Conservation (phyloP, 2,888 invertebrate species). For the Cyclophora albipunctata region DNA sequence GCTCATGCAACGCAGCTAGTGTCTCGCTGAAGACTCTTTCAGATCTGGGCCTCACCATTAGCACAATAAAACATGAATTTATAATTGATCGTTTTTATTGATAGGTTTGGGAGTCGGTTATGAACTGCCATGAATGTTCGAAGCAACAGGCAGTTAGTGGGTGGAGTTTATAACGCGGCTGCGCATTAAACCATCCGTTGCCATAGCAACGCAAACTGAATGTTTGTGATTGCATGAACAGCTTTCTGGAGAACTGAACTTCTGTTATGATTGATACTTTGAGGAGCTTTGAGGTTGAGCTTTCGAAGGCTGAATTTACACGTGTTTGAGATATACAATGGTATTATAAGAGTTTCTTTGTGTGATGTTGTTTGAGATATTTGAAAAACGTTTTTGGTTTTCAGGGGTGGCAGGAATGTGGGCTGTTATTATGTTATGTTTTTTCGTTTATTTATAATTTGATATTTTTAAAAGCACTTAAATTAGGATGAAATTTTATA, state of each 20-base stretch:
- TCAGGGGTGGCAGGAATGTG: too few relatives aligned
- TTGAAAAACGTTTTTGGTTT: too few relatives aligned
- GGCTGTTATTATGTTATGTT: too few relatives aligned
- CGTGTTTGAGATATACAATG: constrained; percentile 7
- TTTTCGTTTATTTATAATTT: too few relatives aligned
- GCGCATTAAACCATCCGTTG: constrained; percentile 54
- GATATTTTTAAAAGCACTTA: too few relatives aligned
- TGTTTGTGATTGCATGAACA: constrained; percentile 46
- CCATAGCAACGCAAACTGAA: constrained; percentile 64
- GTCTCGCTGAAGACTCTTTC: too few relatives aligned
- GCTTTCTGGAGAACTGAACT: too few relatives aligned
- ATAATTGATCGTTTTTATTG: constrained; percentile 21
- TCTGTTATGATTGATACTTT: constrained; percentile 31
- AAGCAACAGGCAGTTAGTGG: constrained; percentile 69
- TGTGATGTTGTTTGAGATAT: constrained; percentile 46
- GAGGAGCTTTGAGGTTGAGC: constrained; percentile 42
- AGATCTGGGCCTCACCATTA: too few relatives aligned
- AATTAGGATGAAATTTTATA: too few relatives aligned
- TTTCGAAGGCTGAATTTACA: too few relatives aligned
- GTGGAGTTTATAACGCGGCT: constrained; percentile 55
- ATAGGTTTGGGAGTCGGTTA: constrained; percentile 42
- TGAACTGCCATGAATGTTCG: constrained; percentile 47
- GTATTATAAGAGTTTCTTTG: constrained; percentile 13
- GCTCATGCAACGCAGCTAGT: too few relatives aligned
- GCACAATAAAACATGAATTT: neutral